Evolutionary conservation across 2,888 invertebrate species (phyloP).

Genomic region (Archips xylosteana): DNA sequence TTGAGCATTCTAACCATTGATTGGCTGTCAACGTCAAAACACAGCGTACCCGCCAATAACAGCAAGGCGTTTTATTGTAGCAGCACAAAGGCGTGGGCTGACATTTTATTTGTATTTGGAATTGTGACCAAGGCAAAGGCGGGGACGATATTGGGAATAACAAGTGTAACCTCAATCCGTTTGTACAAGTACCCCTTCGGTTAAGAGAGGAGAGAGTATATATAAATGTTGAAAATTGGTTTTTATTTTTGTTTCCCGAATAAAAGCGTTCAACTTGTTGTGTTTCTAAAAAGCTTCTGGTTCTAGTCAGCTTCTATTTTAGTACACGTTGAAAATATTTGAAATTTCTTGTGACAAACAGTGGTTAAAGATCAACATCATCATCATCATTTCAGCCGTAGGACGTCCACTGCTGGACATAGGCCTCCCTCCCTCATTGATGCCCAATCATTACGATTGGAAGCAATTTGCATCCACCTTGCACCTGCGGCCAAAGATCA

Average conservation of each 20-base stretch:
- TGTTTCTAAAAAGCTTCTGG: too few relatives aligned
- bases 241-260: background rate
- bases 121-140: constrained; percentile 25
- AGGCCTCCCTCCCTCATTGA: too few relatives aligned
- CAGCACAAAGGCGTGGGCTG: constrained; percentile 54
- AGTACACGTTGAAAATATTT: too few relatives aligned
- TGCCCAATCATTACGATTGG: too few relatives aligned
- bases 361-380: too few relatives aligned
- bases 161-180: constrained; percentile 11
- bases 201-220: background rate
- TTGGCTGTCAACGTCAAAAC: constrained; percentile 62
- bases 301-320: too few relatives aligned
- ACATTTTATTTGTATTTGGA: constrained; percentile 46
- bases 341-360: too few relatives aligned
- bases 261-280: too few relatives aligned
- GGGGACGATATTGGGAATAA: constrained; percentile 20
- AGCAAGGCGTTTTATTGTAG: constrained; percentile 54
- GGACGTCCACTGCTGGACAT: too few relatives aligned
- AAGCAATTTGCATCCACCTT: too few relatives aligned
- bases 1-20: constrained; percentile 55
- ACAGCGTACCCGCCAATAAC: constrained; percentile 57
- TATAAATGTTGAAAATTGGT: background rate
- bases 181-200: background rate
- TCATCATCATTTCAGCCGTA: too few relatives aligned
- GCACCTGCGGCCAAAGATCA: too few relatives aligned